Percentiles rank a stretch among this genome's conserved stretches.
Evolutionary conservation across 2,797 vertebrate species (phyloP).

Genomic region (Pangasius djambal): DNA sequence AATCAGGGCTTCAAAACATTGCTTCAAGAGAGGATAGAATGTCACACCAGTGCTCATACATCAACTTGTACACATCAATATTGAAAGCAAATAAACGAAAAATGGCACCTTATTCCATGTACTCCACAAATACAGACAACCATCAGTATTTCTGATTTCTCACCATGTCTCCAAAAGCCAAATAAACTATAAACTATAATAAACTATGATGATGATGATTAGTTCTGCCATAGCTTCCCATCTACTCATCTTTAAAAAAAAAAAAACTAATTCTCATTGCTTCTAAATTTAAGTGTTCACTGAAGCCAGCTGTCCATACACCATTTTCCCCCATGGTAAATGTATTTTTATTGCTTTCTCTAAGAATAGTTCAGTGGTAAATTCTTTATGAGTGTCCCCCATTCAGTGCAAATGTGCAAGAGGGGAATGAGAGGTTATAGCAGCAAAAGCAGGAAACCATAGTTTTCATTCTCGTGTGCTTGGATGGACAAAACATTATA

Average conservation of each 20-base stretch:
- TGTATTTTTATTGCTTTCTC: slow-evolving; percentile 58
- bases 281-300: slow-evolving; percentile 22
- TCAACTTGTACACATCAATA: not conserved
- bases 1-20: slow-evolving; percentile 55
- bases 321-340: slow-evolving; percentile 1
- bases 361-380: slow-evolving; percentile 72
- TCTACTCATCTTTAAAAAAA: slow-evolving; percentile 56
- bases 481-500: not conserved
- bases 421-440: slow-evolving; percentile 13
- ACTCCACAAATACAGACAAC: not conserved
- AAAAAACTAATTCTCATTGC: not conserved
- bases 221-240: slow-evolving; percentile 8
- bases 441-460: slow-evolving; percentile 7
- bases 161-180: not conserved
- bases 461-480: not conserved
- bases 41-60: not conserved
- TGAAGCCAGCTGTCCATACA: slow-evolving; percentile 25
- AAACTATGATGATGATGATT: not conserved
- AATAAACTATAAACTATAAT: not conserved
- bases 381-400: slow-evolving; percentile 71
- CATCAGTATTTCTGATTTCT: not conserved
- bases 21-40: not conserved
- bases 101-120: not conserved
- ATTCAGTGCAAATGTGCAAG: slow-evolving; percentile 35
- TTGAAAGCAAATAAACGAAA: not conserved